Evolutionary conservation across 1,140 invertebrate species (phyloP).

Genomic region (Euura saliciscinereae): DNA sequence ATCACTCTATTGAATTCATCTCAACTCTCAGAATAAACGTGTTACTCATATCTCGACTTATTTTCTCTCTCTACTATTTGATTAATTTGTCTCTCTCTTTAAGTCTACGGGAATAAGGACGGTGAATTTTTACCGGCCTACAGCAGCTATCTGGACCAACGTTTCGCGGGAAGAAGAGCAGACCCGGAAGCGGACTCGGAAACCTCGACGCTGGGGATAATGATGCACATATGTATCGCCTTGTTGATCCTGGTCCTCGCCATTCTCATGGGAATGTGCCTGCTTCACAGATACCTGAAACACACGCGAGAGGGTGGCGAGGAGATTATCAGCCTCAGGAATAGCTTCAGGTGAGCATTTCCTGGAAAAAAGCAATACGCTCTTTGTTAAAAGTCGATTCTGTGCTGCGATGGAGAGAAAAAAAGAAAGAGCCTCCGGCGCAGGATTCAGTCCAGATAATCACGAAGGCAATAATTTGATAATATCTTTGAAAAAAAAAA

Average conservation of each 20-base stretch:
- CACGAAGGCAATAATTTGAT: no score
- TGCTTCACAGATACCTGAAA: constrained; percentile 75
- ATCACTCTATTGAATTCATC: no score
- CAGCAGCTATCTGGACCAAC: constrained; percentile 50
- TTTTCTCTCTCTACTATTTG: no score
- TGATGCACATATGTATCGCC: constrained; percentile 63
- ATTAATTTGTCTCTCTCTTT: constrained; percentile 19
- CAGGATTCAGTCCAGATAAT: constrained; percentile 36
- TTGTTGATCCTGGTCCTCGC: constrained; percentile 70
- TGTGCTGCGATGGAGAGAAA: not conserved
- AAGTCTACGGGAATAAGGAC: constrained; percentile 45
- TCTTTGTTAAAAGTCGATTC: constrained; percentile 13
- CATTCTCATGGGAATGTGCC: constrained; percentile 69
- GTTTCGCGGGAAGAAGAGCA: constrained; percentile 49
- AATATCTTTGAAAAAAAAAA: no score
- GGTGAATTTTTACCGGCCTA: constrained; percentile 47
- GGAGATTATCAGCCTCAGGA: constrained; percentile 75
- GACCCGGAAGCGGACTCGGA: constrained; percentile 27
- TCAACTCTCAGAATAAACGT: no score
- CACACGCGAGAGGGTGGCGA: constrained; percentile 75
- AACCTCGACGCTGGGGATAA: constrained; percentile 43
- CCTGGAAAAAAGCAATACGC: constrained; percentile 2
- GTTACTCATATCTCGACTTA: no score
- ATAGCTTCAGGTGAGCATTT: constrained; percentile 67
- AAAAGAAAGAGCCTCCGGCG: constrained; percentile 40